Evolutionary conservation across 2,113 vertebrate species (phyloP).

Genomic region (Limanda limanda): DNA sequence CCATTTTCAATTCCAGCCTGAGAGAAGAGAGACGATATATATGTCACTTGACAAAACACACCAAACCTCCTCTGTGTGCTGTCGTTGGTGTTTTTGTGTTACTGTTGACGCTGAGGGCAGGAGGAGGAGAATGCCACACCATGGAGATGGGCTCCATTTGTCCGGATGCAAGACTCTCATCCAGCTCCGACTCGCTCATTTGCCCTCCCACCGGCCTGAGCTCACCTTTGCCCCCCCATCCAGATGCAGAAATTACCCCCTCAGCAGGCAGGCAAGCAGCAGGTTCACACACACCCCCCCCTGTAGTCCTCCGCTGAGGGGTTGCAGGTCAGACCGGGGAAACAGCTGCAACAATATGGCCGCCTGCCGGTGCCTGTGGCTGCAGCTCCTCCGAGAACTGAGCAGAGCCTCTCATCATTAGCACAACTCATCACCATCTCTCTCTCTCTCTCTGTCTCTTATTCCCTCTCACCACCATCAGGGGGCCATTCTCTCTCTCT

Average conservation of each 20-base stretch:
- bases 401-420: conserved; percentile 63
- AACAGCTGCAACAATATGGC: conserved; percentile 77
- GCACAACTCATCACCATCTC: conserved; percentile 58
- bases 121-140: conserved; percentile 50
- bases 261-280: conserved; percentile 68
- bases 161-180: conserved; percentile 55
- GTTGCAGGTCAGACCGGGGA: conserved; percentile 65
- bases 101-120: conserved; percentile 67
- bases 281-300: conserved; percentile 57
- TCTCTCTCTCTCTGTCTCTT: conserved; percentile 53
- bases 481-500: conserved; percentile 43
- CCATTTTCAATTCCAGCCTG: conserved; percentile 72
- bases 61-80: conserved; percentile 42
- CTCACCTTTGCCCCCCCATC: conserved; percentile 69
- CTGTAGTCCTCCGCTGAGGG: conserved; percentile 48
- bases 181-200: conserved; percentile 50
- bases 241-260: conserved; percentile 77
- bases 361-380: conserved; percentile 67
- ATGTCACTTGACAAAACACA: conserved; percentile 72
- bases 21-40: conserved; percentile 69
- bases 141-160: conserved; percentile 62
- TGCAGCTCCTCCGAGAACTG: conserved; percentile 55
- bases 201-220: conserved; percentile 66
- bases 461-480: conserved; percentile 40
- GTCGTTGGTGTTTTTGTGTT: conserved; percentile 63